Base-by-base conservation (phyloP, 2,888 invertebrate genomes). In the Eulithis testata region DNA sequence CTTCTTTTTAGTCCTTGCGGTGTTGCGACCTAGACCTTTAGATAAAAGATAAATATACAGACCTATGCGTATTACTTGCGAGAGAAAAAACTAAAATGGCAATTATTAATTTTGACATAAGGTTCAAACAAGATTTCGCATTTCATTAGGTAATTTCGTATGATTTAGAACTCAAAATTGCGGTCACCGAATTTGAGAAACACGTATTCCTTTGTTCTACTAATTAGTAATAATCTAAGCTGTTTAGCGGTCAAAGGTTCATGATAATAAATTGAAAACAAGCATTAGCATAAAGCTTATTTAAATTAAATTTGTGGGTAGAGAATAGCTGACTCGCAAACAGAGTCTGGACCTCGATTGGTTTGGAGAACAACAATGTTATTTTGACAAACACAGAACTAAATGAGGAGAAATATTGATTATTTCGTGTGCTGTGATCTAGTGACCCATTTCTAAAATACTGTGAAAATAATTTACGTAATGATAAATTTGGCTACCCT, bases 331-430 rank as follows among this genome's bases (percentile, higher is more conserved):
- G 12, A n/a, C 49, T 37, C 9, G 52, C 52, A 56, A 60, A 65
- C 21, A 53, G 3, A n/a, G 31, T 55, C 14, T 60, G 21, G 27
- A 47, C 47, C 54, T 52, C 4, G 61, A 43, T 63, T 57, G 43
- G 50, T 11, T 54, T 54, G 36, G 44, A 27, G 50, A 44, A 53
- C 27, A 12, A 52, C 56, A 57, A 49, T 57, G 53, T 57, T 65
- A 57, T 61, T 65, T 57, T 36, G 37, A 44, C 57, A 61, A 61
- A 58, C 58, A 52, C 36, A 52, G 53, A 11, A 50, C 31, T 11
- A 21, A 40, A 63, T 63, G 49, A 59, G 54, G 49, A n/a, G 43
- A 40, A 53, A 36, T 59, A 63, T 63, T 54, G 59, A 59, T 59
- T 59, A 47, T 47, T 12, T 56, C 8, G 44, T 47, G 57, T 63